phyloP scores from a whole-genome alignment of 2,888 invertebrate species.

The Drosophila cracens region DNA sequence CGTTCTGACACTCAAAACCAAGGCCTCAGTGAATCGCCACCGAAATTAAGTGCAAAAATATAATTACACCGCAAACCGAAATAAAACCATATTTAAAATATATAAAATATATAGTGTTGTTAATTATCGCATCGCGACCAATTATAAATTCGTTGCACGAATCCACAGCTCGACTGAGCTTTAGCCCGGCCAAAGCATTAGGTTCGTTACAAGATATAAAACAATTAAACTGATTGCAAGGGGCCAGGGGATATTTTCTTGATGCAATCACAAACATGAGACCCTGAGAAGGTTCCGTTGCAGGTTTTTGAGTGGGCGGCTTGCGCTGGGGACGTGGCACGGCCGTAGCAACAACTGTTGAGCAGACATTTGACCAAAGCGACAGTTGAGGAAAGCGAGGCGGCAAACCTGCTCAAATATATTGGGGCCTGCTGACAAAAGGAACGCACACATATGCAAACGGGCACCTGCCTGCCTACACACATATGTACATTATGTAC shows the following conservation, averaged over 20 bases:
- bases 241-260: slow-evolving; percentile 31
- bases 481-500: slow-evolving; percentile 11
- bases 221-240: slow-evolving; percentile 33
- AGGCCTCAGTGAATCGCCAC: too few relatives aligned
- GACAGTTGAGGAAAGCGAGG: slow-evolving; percentile 3
- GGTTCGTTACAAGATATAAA: too few relatives aligned
- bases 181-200: too few relatives aligned
- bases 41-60: too few relatives aligned
- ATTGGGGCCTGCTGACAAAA: slow-evolving; percentile 6
- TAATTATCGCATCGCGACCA: too few relatives aligned
- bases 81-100: too few relatives aligned
- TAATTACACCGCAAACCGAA: too few relatives aligned
- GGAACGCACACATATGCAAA: slow-evolving; percentile 4
- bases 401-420: slow-evolving; percentile 22
- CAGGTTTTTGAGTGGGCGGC: neutral
- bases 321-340: neutral
- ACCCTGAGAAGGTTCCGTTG: slow-evolving; percentile 10
- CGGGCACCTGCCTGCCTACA: neutral
- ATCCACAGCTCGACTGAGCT: too few relatives aligned
- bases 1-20: too few relatives aligned
- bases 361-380: slow-evolving; percentile 29
- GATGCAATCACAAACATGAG: slow-evolving; percentile 43
- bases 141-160: too few relatives aligned
- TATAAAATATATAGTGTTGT: too few relatives aligned
- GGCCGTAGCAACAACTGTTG: slow-evolving; percentile 4